A percentile compares a stretch with the other conserved stretches of the same genome.
Evolutionary conservation across 2,113 vertebrate genomes (phyloP).

Genomic region (Neogobius melanostomus): DNA sequence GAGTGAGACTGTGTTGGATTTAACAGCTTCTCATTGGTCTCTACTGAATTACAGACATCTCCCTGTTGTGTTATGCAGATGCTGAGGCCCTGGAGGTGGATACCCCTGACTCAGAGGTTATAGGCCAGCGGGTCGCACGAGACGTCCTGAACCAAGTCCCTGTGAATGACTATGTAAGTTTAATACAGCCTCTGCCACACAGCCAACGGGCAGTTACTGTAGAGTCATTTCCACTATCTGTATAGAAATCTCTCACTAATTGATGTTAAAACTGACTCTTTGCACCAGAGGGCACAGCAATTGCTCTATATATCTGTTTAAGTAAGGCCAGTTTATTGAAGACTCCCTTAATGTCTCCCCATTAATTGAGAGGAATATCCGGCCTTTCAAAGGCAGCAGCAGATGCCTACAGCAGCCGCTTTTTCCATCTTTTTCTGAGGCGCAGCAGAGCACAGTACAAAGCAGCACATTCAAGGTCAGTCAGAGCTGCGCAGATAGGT

Average conservation of each 20-base stretch:
- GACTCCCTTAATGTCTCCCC: constrained; percentile 76
- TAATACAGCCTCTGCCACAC: constrained; percentile 7
- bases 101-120: constrained; percentile 51
- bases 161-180: constrained; percentile 79
- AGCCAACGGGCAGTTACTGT: constrained; percentile 33
- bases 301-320: constrained; percentile 82
- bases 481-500: constrained; percentile 60
- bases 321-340: constrained; percentile 78
- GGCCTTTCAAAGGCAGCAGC: constrained; percentile 74
- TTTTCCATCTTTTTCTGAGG: constrained; percentile 47
- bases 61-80: constrained; percentile 47
- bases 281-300: constrained; percentile 75
- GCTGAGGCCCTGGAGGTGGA: constrained; percentile 52
- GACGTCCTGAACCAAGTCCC: constrained; percentile 67
- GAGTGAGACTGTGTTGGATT: too few relatives aligned
- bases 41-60: constrained; percentile 26
- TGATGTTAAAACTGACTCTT: constrained; percentile 77
- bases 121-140: constrained; percentile 71
- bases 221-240: constrained; percentile 58
- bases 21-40: constrained; percentile 21
- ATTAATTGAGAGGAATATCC: constrained; percentile 79
- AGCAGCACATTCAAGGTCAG: constrained; percentile 68
- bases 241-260: constrained; percentile 78
- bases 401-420: constrained; percentile 64
- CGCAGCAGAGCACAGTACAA: constrained; percentile 44